Base-by-base conservation (phyloP, 92 coral and sea anemone genomes). In the Paragorgia papillata region DNA sequence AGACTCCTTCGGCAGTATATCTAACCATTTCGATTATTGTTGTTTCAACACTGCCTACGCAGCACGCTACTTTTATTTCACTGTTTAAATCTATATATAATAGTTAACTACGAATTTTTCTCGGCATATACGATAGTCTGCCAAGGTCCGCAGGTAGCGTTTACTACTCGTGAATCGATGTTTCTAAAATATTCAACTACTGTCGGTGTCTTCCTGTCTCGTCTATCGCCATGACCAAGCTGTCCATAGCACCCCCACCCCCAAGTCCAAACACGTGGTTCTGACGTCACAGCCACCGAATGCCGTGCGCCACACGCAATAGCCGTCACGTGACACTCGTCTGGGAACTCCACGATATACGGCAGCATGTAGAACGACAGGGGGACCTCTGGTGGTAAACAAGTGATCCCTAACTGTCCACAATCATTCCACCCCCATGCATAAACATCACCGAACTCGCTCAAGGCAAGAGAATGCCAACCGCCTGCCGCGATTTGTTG, bases 391-490 rank as follows among this genome's bases (percentile, higher is more conserved):
- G 76, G 60, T 69, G 79, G 71, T 18, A 26, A 57, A 48, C 64
- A 60, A 10, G 84, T 53, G 70, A 91, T 81, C 68, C 98, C 98
- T 50, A 91, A 80, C 71, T 95, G 99, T 21, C 99, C 97, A 68
- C 84, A 86, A 66, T 95, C 90, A 25, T 95, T 95, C 99, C 99
- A 95, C 49, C 99, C 99, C 99, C 99, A 95, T 40, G 79, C 77
- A 83, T 95, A 95, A 0, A 95, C 80, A 85, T 95, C 99, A 57
- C 97, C 99, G 81, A 62, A 81, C 55, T 89, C 97, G 73, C 95
- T 95, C 63, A 88, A 77, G 24, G 89, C 99, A 27, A 96, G 88
- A 29, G 97, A 95, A 74, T 95, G 99, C 99, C 99, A 95, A 21
- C 99, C 99, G 20, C 99, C 99, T 31, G 90, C 79, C 3, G 91